Conservation (phyloP, 1,140 invertebrate species). For the Ips typographus region DNA sequence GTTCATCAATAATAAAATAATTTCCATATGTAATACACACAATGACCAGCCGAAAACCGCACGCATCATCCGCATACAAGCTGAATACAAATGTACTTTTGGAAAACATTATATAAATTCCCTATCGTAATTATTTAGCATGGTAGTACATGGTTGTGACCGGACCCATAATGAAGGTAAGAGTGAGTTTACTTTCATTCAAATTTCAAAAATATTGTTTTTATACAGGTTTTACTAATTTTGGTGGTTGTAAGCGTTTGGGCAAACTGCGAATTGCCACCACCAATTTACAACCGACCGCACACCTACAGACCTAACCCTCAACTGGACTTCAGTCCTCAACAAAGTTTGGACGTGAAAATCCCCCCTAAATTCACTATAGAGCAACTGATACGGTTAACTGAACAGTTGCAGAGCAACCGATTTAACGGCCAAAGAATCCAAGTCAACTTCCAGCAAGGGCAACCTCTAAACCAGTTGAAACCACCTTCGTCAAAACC, state of each 20-base stretch:
- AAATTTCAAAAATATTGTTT: background rate
- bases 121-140: conserved; percentile 29
- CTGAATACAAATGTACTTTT: conserved; percentile 23
- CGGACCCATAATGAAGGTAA: conserved; percentile 28
- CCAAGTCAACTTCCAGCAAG: conserved; percentile 2
- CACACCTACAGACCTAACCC: conserved; percentile 22
- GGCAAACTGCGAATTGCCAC: conserved; percentile 18
- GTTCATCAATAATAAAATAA: conserved; percentile 19
- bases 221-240: conserved; percentile 10
- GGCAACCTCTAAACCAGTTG: background rate
- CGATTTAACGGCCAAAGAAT: conserved; percentile 3
- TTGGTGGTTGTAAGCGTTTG: background rate
- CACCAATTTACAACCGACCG: conserved; percentile 12
- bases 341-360: conserved; percentile 12
- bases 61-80: conserved; percentile 16
- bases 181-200: conserved; percentile 26
- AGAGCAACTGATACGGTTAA: conserved; percentile 30
- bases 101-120: conserved; percentile 30
- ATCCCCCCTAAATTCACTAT: conserved; percentile 29
- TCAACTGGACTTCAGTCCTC: conserved; percentile 2
- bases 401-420: conserved; percentile 25
- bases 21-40: conserved; percentile 14
- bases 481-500: background rate
- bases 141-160: conserved; percentile 1
- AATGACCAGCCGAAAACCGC: conserved; percentile 20